Percentiles rank a stretch among this genome's conserved stretches.
These are phyloP conservation scores for Aythya baeri DNA, from an alignment of 2,113 vertebrate species.

Conservation along the genomic window DNA sequence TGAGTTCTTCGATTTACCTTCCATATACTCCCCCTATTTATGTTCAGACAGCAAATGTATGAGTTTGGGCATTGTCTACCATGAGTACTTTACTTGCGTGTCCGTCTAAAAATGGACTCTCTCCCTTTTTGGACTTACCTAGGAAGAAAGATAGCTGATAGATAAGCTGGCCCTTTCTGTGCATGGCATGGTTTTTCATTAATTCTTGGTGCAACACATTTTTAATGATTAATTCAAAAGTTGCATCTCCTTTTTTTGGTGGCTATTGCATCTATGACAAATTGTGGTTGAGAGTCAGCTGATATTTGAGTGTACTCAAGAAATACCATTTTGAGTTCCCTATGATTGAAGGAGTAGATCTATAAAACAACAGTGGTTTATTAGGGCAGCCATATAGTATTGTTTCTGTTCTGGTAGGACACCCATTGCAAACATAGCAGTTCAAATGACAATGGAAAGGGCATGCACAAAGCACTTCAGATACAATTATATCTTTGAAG, in stretches of 20 bases:
- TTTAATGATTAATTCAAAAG: background rate
- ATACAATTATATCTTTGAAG: background rate
- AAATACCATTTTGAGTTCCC: background rate
- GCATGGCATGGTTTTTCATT: background rate
- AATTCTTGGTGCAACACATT: too few relatives aligned
- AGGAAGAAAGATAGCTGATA: background rate
- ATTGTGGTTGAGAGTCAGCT: background rate
- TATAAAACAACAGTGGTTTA: background rate
- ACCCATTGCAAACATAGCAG: background rate
- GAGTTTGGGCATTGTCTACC: background rate
- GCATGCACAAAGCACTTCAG: background rate
- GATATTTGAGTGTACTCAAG: fast-evolving
- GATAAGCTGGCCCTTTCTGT: background rate
- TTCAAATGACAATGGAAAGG: background rate
- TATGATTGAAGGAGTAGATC: background rate
- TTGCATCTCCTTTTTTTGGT: background rate
- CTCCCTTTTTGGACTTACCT: background rate
- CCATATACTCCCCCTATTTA: background rate
- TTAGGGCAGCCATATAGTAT: background rate
- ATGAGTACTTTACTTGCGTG: fast-evolving
- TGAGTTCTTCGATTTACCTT: background rate
- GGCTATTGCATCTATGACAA: background rate
- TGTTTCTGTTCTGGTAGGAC: background rate
- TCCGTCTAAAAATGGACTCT: background rate
- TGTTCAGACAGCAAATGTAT: background rate